Evolutionary conservation across 2,113 vertebrate species (phyloP).

Genomic region (Periophthalmus modestus): DNA sequence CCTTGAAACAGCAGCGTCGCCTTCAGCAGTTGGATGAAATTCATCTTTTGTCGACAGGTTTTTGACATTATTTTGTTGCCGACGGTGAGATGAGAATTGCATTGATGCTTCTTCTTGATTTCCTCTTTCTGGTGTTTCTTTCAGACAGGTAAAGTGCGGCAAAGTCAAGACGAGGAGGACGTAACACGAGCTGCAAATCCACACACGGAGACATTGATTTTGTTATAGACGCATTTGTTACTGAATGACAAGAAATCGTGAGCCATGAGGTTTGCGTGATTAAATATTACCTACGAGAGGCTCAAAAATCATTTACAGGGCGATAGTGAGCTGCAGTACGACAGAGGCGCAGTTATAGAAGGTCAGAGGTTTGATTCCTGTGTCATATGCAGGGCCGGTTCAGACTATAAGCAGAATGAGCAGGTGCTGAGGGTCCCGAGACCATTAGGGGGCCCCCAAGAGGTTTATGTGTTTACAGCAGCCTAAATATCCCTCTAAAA

Average conservation of each 20-base stretch:
- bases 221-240: neutral
- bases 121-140: constrained; percentile 3
- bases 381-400: too few species aligned
- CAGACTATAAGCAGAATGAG: too few species aligned
- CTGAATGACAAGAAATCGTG: neutral
- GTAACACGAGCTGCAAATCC: constrained; percentile 25
- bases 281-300: too few species aligned
- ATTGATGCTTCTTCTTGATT: constrained; percentile 15
- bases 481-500: too few species aligned
- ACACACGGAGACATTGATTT: constrained; percentile 37
- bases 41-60: constrained; percentile 20
- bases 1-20: constrained; percentile 5
- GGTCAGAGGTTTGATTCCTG: too few species aligned
- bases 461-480: too few species aligned
- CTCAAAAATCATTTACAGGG: too few species aligned
- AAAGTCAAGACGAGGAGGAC: constrained; percentile 8
- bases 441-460: too few species aligned
- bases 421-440: too few species aligned
- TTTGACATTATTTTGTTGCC: constrained; percentile 14
- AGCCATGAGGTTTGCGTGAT: too few species aligned
- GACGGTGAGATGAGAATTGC: constrained; percentile 19
- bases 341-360: too few species aligned
- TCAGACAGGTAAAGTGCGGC: constrained; percentile 26
- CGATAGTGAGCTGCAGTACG: too few species aligned
- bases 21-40: constrained; percentile 12